Evolutionary conservation across 2,113 vertebrate genomes (phyloP), one percentile per base, ranked within the genome.

Genomic region (Etheostoma spectabile): DNA sequence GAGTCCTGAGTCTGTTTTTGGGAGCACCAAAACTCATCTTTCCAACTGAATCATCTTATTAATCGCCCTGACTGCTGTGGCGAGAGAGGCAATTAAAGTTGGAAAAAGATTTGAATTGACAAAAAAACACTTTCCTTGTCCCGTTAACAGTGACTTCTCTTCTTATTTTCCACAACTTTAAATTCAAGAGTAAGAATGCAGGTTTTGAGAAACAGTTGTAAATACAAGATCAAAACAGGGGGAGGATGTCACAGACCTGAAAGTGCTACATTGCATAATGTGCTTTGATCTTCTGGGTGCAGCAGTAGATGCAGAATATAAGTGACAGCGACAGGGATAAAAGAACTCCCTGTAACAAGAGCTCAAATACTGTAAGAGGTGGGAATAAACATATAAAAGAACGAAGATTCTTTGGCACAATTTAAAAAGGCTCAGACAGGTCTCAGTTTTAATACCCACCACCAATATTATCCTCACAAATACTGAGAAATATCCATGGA

Each of bases 311-410:
- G 68, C 69, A 21, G 89, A 77, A 65, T 45, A 69, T 77, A 86
- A 90, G 66, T 86, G 91, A 83, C 90, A 88, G 83, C 45, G 48
- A 89, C 88, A 84, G 56, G 79, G 82, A 95, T 91, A 87, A 94
- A 93, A 92, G 89, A 51, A 56, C 22, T 56, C 77, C 56, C 77
- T 85, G 80, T 74, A 90, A 93, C 86, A 79, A 89, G 63, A 91
- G 82, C 82, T 74, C 60, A 85, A 88, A 89, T 74, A 42, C 38
- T 42, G 38, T 42, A 64, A 81, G 49, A 80, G 61, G 74, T 74
- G 67, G 84, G 82, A 81, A 87, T 69, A 89, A 86, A 84, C 56
- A 83, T 77, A 87, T 80, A 18, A 79, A 86, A 85, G 78, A 82
- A 66, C 69, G 46, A 80, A 19, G 64, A 57, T 46, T 76, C 53